Conservation (phyloP, 2,888 invertebrate species). For the Neuroscelio doddi region DNA sequence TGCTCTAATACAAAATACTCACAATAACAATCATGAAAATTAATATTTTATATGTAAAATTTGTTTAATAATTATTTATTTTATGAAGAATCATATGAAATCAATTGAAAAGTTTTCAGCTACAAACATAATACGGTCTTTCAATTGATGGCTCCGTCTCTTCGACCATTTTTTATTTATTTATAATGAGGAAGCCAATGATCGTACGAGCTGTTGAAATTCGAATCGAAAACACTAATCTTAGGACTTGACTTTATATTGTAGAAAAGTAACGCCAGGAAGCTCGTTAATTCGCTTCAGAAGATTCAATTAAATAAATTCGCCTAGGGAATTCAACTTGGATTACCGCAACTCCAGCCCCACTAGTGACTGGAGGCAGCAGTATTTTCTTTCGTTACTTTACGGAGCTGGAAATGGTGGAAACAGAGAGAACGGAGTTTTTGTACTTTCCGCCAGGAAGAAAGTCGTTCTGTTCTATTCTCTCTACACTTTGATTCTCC, state of each 20-base stretch:
- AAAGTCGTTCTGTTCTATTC: slow-evolving; percentile 31
- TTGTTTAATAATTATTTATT: no score
- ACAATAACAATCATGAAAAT: no score
- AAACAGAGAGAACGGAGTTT: slow-evolving; percentile 14
- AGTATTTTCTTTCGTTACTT: slow-evolving; percentile 32
- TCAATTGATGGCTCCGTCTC: no score
- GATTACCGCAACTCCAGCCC: slow-evolving; percentile 44
- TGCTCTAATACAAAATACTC: no score
- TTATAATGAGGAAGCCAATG: no score
- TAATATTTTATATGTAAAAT: no score
- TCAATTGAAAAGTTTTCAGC: no score
- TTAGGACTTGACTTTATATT: slow-evolving; percentile 9
- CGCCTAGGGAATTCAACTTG: slow-evolving; percentile 46
- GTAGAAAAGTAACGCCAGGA: slow-evolving; percentile 26
- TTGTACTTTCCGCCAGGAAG: slow-evolving; percentile 22
- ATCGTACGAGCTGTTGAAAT: not conserved
- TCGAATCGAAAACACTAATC: slow-evolving; percentile 12
- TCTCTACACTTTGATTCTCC: slow-evolving; percentile 27
- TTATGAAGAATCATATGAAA: no score
- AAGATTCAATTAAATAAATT: slow-evolving; percentile 59
- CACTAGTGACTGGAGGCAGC: slow-evolving; percentile 8
- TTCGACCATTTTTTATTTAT: no score
- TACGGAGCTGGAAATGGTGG: slow-evolving; percentile 17
- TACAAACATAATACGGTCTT: no score
- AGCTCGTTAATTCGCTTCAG: slow-evolving; percentile 54